These are phyloP conservation scores for Periparus ater DNA, from an alignment of 2,797 vertebrate species.

Conservation along the genomic window DNA sequence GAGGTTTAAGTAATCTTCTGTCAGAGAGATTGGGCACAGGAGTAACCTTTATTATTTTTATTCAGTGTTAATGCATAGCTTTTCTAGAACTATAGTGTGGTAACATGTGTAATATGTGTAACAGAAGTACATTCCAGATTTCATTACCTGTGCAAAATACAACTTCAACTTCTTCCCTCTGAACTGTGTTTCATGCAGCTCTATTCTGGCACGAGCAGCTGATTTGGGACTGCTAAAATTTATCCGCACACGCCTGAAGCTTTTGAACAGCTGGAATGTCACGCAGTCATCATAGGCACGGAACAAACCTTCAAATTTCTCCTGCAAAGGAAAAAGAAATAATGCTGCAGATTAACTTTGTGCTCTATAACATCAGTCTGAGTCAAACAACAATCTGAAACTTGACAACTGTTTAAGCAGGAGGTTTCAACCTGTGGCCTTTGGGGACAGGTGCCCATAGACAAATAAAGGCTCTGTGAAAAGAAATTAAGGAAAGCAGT, in stretches of 20 bases:
- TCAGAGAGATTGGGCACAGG: neutral
- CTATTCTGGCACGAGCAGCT: conserved; percentile 86
- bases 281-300: conserved; percentile 84
- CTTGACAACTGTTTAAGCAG: neutral
- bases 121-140: neutral
- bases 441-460: neutral
- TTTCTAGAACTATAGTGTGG: neutral
- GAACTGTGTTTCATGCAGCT: conserved; percentile 88
- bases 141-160: conserved; percentile 86
- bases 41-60: neutral
- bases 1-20: neutral
- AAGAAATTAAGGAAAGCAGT: neutral
- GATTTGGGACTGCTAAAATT: conserved; percentile 86
- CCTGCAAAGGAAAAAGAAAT: conserved; percentile 72
- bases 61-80: neutral
- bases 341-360: neutral
- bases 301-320: conserved; percentile 87
- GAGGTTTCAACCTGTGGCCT: neutral
- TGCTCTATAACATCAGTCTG: neutral
- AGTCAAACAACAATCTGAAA: neutral
- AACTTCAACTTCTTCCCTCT: conserved; percentile 87
- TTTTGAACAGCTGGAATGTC: conserved; percentile 88
- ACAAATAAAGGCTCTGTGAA: neutral
- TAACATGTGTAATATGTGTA: neutral
- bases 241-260: conserved; percentile 86